phyloP scores from a whole-genome alignment of 1,140 invertebrate species.

The Papilio aristodemus region DNA sequence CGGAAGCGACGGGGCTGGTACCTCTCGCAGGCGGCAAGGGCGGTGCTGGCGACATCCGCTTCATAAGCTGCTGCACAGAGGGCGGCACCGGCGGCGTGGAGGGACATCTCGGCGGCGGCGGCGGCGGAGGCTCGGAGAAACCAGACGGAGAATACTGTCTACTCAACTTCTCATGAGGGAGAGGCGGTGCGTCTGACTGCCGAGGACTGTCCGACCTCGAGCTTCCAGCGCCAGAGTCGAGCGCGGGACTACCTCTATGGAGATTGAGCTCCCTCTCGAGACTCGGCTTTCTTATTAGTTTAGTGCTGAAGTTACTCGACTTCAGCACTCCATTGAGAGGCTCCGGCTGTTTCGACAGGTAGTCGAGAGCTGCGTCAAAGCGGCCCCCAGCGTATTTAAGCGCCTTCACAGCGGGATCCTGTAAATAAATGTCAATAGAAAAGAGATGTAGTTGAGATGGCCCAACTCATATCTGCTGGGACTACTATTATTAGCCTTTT shows the following conservation, averaged over 20 bases:
- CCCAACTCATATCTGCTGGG: too few species aligned
- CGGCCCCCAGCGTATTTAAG: constrained; percentile 85
- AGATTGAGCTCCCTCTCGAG: constrained; percentile 89
- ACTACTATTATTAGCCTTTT: too few species aligned
- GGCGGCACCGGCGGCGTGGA: constrained; percentile 89
- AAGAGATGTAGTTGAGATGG: too few species aligned
- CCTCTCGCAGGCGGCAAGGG: constrained; percentile 83
- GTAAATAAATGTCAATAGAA: constrained; percentile 43
- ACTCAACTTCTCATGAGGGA: constrained; percentile 77
- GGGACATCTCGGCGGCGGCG: constrained; percentile 84
- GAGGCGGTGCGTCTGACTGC: constrained; percentile 80
- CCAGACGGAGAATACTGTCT: constrained; percentile 86
- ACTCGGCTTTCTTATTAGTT: constrained; percentile 92
- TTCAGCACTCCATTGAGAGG: constrained; percentile 82
- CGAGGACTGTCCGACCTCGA: constrained; percentile 93
- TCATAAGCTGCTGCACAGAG: constrained; percentile 90
- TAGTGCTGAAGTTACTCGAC: constrained; percentile 82
- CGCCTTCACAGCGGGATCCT: constrained; percentile 86
- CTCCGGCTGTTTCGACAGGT: constrained; percentile 84
- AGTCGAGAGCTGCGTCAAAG: constrained; percentile 86
- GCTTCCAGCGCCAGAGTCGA: constrained; percentile 92
- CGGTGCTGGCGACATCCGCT: constrained; percentile 91
- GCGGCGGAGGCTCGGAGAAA: constrained; percentile 86
- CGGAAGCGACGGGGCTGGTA: constrained; percentile 86
- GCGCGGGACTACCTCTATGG: constrained; percentile 89